Evolutionary conservation across 30 jellyfish, hydroid and myxozoan genomes (phyloP).

Genomic region (Catostylus mosaicus): DNA sequence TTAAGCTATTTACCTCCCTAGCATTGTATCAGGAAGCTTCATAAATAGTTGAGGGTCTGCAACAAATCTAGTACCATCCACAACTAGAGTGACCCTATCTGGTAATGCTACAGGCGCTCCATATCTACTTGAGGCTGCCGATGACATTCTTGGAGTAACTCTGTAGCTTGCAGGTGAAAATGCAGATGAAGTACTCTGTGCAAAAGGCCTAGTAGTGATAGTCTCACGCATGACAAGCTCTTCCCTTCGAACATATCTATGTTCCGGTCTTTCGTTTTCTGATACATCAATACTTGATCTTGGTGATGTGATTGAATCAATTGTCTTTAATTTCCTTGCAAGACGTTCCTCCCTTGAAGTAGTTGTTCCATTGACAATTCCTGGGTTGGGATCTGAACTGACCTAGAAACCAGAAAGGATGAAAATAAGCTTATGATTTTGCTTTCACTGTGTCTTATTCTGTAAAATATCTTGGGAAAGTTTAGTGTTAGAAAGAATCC

Average conservation of each 20-base stretch:
- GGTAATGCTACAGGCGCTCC: constrained; percentile 34
- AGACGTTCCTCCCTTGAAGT: constrained; percentile 87
- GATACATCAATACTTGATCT: constrained; percentile 72
- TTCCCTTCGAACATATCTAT: constrained; percentile 6
- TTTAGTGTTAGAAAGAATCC: background rate
- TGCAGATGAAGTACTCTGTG: constrained; percentile 48
- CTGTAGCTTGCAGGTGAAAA: constrained; percentile 37
- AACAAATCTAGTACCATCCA: constrained; percentile 84
- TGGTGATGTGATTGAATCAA: constrained; percentile 83
- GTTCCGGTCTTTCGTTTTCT: constrained; percentile 18
- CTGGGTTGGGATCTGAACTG: constrained; percentile 21
- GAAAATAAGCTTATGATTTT: too few species aligned
- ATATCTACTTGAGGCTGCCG: constrained; percentile 9
- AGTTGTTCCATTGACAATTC: background rate
- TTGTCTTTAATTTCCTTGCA: constrained; percentile 78
- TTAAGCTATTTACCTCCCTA: constrained; percentile 91
- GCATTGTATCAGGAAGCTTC: constrained; percentile 86
- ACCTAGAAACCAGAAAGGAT: background rate
- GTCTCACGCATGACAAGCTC: background rate
- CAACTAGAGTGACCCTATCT: constrained; percentile 74
- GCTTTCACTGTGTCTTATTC: background rate
- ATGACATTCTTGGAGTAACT: constrained; percentile 37
- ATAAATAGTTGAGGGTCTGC: constrained; percentile 79
- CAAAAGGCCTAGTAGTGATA: constrained; percentile 7
- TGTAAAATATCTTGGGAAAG: background rate